These are phyloP conservation scores for Catocala nupta DNA, from an alignment of 2,888 invertebrate genomes.

Conservation along the genomic window DNA sequence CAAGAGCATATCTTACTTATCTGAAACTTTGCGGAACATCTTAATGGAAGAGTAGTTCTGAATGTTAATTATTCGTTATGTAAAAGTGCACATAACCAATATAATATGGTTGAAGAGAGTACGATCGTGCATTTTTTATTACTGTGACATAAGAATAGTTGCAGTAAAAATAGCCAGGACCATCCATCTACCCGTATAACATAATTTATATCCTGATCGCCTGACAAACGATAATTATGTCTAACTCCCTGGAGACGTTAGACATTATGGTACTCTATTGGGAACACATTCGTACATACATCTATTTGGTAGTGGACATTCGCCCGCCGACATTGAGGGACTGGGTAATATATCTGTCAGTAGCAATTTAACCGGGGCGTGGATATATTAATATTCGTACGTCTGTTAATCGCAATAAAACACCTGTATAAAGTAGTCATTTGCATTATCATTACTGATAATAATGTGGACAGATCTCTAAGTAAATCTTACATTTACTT, in stretches of 20 bases:
- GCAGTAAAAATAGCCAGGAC: too few species aligned
- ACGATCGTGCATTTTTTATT: too few species aligned
- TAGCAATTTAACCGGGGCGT: neutral
- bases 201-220: too few species aligned
- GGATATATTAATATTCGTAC: too few species aligned
- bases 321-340: neutral
- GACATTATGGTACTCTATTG: neutral
- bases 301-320: conserved; percentile 1
- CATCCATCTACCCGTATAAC: too few species aligned
- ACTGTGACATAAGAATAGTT: too few species aligned
- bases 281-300: neutral
- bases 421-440: too few species aligned
- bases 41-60: conserved; percentile 2
- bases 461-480: too few species aligned
- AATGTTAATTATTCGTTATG: conserved; percentile 2
- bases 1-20: conserved; percentile 21
- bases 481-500: too few species aligned
- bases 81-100: neutral
- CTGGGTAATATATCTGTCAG: neutral
- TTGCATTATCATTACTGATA: too few species aligned
- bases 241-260: neutral
- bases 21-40: conserved; percentile 14
- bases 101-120: neutral
- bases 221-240: conserved; percentile 3
- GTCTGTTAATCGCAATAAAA: too few species aligned